Conservation (phyloP, 2,888 invertebrate species). For the Pterobdella sp. region DNA sequence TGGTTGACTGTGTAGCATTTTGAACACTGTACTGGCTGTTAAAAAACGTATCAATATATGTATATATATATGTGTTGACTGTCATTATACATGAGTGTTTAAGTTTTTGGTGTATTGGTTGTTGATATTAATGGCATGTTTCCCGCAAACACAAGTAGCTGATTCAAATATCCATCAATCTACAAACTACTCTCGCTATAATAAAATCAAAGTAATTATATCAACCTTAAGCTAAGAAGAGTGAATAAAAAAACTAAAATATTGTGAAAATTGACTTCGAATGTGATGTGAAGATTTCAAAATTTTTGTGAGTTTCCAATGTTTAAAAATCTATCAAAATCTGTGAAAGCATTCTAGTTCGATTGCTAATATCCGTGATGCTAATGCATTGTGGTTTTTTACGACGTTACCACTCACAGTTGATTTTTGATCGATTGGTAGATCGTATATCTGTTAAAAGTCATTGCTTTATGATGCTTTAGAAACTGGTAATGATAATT, state of each 20-base stretch:
- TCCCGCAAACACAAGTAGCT: not conserved
- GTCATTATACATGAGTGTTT: not conserved
- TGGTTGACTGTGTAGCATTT: conserved; percentile 46
- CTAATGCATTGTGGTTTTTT: not conserved
- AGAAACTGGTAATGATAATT: too few species aligned
- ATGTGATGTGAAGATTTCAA: too few species aligned
- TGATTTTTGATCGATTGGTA: not conserved
- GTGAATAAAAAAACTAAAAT: not conserved
- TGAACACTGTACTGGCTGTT: conserved; percentile 38
- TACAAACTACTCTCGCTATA: not conserved
- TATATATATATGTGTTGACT: not conserved
- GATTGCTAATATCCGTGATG: too few species aligned
- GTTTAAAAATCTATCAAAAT: too few species aligned
- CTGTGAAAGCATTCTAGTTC: too few species aligned
- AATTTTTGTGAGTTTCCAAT: too few species aligned
- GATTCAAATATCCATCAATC: too few species aligned
- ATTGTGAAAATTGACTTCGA: too few species aligned
- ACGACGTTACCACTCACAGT: not conserved
- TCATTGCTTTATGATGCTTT: not conserved
- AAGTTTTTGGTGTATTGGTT: too few species aligned
- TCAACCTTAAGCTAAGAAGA: not conserved
- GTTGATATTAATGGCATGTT: not conserved
- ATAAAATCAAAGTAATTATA: not conserved
- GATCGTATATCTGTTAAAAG: conserved; percentile 8
- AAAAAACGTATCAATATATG: not conserved